These are phyloP conservation scores for Psilopsiagon aymara DNA, from an alignment of 2,113 vertebrate species.

Conservation along the genomic window DNA sequence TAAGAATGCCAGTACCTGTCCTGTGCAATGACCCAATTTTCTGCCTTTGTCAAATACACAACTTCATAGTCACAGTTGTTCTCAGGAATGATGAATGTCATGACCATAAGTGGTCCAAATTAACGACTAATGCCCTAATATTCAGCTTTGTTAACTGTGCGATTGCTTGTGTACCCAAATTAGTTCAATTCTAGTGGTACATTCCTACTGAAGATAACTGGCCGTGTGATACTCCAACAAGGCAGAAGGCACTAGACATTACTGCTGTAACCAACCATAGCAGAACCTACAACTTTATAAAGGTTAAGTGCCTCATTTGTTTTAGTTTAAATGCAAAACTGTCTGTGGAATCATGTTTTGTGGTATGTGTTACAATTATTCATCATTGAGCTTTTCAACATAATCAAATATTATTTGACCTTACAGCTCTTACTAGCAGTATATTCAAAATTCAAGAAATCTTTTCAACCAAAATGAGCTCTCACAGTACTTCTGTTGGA, in stretches of 20 bases:
- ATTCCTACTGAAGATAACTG: neutral
- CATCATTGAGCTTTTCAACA: neutral
- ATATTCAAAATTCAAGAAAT: neutral
- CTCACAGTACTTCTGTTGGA: neutral
- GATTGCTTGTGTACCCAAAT: neutral
- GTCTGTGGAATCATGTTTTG: neutral
- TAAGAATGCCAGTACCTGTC: neutral
- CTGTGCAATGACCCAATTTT: neutral
- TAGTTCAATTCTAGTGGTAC: neutral
- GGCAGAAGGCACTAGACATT: neutral
- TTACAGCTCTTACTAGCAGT: neutral
- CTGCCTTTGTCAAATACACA: neutral
- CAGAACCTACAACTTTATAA: neutral
- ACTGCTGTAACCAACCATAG: neutral
- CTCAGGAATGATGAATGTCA: neutral
- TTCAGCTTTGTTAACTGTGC: neutral
- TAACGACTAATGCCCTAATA: neutral
- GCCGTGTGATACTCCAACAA: accelerated
- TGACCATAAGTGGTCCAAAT: neutral
- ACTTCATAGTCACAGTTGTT: neutral
- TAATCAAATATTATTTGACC: neutral
- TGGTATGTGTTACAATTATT: neutral
- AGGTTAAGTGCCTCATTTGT: neutral
- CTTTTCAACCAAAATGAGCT: neutral
- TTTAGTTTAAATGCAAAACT: neutral